Base-by-base conservation (phyloP, 2,113 vertebrate genomes). In the Ovis canadensis region DNA sequence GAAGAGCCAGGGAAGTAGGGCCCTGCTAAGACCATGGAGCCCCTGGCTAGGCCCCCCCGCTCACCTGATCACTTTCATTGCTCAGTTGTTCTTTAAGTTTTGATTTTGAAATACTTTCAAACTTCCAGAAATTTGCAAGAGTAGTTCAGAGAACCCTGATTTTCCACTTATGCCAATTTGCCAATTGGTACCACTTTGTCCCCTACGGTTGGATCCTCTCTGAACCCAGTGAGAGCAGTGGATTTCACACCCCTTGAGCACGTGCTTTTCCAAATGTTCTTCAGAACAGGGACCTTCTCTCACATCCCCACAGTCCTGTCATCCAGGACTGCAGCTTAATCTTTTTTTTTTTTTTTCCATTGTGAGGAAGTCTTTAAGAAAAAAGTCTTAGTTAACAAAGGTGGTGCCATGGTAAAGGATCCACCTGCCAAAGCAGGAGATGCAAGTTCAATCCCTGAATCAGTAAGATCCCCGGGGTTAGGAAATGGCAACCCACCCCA, bases 21-120 rank as follows among this genome's bases (percentile, higher is more conserved):
- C 27, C 48, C 59, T 0, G 0, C 4, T 14, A 13, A 43, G 52
- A 31, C 54, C 6, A 0, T 8, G 54, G 40, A 86, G 27, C 40
- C 4, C 14, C 36, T n/a, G 17, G 54, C 27, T 5, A 16, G 31
- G n/a, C 27, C n/a, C n/a, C 2, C 23, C 36, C 23, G 16, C 3
- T 59, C 54, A 21, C 3, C 50, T 71, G 25, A 25, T 43, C 45
- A 13, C 40, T 59, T 62, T 40, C 14, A 27, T 23, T 55, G 23
- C 31, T 62, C 23, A 52, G 29, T 33, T 36, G 87, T 60, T 55
- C 67, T 43, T 67, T 45, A 84, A 77, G 59, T 50, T 91, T 90
- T 59, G 60, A 92, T 45, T 90, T 62, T 54, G 29, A 90, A 87
- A 67, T 81, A 74, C 48, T 86, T 50, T 48, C 48, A 92, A 21